Conservation (phyloP, 2,797 vertebrate genomes). For the Clarias laeviceps region DNA sequence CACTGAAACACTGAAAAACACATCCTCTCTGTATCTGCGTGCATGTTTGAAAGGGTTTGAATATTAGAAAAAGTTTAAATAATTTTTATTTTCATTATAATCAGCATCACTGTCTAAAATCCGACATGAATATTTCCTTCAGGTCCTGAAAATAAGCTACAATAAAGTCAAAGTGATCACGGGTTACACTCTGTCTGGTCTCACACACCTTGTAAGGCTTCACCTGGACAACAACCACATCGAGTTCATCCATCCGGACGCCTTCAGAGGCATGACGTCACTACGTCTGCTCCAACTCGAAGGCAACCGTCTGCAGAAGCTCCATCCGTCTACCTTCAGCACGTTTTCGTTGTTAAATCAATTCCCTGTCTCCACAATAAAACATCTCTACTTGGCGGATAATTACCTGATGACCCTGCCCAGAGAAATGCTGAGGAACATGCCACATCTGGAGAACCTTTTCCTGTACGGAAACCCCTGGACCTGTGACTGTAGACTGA, state of each 20-base stretch:
- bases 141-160: constrained; percentile 97
- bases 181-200: constrained; percentile 81
- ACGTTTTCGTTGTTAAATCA: constrained; percentile 84
- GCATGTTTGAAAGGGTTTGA: too few species aligned
- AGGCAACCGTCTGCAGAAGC: constrained; percentile 86
- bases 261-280: constrained; percentile 84
- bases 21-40: not conserved
- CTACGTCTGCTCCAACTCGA: constrained; percentile 90
- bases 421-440: constrained; percentile 69
- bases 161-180: constrained; percentile 87
- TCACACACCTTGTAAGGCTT: constrained; percentile 83
- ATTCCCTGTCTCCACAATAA: constrained; percentile 87
- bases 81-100: not conserved
- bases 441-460: constrained; percentile 86
- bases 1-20: not conserved
- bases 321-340: constrained; percentile 85
- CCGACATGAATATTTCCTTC: not conserved
- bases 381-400: constrained; percentile 91
- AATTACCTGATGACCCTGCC: constrained; percentile 82
- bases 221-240: constrained; percentile 93
- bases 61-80: too few species aligned
- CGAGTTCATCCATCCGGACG: constrained; percentile 88
- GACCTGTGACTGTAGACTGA: constrained; percentile 87
- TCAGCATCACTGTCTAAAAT: not conserved
- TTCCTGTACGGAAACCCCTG: constrained; percentile 88